Evolutionary conservation across 2,888 invertebrate genomes (phyloP).

Genomic region (Apoda limacodes): DNA sequence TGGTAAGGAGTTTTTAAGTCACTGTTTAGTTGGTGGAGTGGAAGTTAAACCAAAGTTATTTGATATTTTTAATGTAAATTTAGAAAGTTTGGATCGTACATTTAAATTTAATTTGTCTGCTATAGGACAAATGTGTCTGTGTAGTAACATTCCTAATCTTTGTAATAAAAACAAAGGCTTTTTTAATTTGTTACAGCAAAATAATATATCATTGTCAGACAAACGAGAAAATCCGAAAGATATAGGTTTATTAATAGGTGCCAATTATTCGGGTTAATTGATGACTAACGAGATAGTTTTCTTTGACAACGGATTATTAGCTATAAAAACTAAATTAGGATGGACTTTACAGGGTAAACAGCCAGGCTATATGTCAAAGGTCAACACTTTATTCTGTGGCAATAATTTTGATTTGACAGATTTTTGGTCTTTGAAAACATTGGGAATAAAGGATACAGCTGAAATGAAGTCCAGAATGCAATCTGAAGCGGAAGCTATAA

Average conservation of each 20-base stretch:
- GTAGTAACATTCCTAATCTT: too few species aligned
- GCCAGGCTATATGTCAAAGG: background rate
- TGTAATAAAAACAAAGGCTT: too few species aligned
- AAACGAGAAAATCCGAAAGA: too few species aligned
- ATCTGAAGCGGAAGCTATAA: slow-evolving; percentile 2
- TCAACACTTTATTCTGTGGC: background rate
- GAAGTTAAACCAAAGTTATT: too few species aligned
- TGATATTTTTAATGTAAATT: too few species aligned
- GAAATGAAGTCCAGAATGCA: slow-evolving; percentile 5
- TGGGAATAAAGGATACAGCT: slow-evolving; percentile 7
- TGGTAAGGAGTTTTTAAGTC: too few species aligned
- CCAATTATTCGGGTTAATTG: slow-evolving; percentile 1
- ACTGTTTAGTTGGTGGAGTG: too few species aligned
- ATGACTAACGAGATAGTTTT: background rate
- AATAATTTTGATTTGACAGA: slow-evolving; percentile 1
- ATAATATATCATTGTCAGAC: too few species aligned
- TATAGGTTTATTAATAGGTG: slow-evolving; percentile 2
- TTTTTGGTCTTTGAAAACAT: slow-evolving; percentile 7
- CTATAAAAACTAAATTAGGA: slow-evolving; percentile 6
- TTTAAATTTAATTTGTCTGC: too few species aligned
- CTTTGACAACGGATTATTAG: slow-evolving; percentile 4
- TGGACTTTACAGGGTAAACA: slow-evolving; percentile 7
- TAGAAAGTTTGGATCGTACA: too few species aligned
- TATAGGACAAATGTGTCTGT: too few species aligned
- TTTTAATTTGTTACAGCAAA: too few species aligned